Evolutionary conservation across 2,888 invertebrate genomes (phyloP), one percentile per base, ranked within the genome.

Genomic region (Dicycla oo): DNA sequence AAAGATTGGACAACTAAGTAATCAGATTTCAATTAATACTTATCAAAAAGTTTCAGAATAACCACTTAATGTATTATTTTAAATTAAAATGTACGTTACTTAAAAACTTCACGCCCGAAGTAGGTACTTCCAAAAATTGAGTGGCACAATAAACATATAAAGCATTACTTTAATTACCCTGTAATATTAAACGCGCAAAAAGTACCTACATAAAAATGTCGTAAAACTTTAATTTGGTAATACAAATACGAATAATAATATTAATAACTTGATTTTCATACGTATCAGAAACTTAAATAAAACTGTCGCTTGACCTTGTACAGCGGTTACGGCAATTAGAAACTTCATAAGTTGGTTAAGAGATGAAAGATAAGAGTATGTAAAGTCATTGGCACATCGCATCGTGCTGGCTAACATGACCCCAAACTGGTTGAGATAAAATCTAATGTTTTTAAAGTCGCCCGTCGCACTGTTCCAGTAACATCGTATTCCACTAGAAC

Each of bases 291-390:
- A 38, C 45, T 69, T 43, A 47, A n/a, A n/a, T 49, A 66, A 56
- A 54, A 3, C 40, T 23, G 40, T 20, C 47, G 23, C 43, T 70
- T 76, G 56, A 56, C 23, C 63, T 65, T 60, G n/a, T 40, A 43
- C 34, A 40, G 5, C 53, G n/a, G 64, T 63, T 66, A 61, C 49
- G 62, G 78, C 70, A 83, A 72, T 80, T 83, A 77, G 74, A 78
- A 81, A 81, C 67, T 71, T 80, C 65, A 75, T 49, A 80, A 75
- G 58, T 78, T 65, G 54, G 61, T 62, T 74, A 60, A 49, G 64
- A 83, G 86, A 83, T 84, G 67, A 49, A 70, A 84, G 84, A 86
- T 86, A 84, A 69, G 43, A 54, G 62, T 72, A 72, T 80, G 76
- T 82, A 53, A 75, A 78, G 75, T 81, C 67, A 77, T 78, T 66